Conservation (phyloP, 2,797 vertebrate species). For the Danio albolineatus region DNA sequence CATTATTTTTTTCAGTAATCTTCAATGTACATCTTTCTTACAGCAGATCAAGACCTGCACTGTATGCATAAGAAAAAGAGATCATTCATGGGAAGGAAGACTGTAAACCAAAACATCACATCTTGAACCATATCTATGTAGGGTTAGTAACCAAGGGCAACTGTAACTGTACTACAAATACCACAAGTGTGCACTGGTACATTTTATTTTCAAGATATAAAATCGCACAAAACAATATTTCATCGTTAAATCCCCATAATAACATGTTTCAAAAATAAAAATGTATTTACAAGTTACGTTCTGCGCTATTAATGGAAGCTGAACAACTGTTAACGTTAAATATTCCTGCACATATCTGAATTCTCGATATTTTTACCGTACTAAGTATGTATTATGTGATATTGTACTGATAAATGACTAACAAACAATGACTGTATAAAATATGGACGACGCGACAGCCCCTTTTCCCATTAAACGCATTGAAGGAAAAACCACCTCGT, state of each 20-base stretch:
- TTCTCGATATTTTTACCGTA: neutral
- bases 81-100: neutral
- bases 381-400: neutral
- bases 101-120: neutral
- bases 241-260: neutral
- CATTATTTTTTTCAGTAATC: constrained; percentile 63
- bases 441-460: too few species aligned
- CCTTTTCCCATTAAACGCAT: too few species aligned
- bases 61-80: neutral
- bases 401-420: neutral
- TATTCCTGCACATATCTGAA: neutral
- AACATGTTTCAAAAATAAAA: neutral
- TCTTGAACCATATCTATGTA: neutral
- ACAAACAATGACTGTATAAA: too few species aligned
- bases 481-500: too few species aligned
- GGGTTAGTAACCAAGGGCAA: neutral
- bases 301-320: neutral
- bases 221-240: neutral
- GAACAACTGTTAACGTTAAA: neutral
- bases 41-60: constrained; percentile 11
- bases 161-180: neutral
- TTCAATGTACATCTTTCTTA: constrained; percentile 18
- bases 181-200: neutral
- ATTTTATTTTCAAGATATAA: neutral
- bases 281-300: neutral